A percentile compares a stretch with the other conserved stretches of the same genome.
Evolutionary conservation across 2,113 vertebrate genomes (phyloP).

Genomic region (Carollia perspicillata): DNA sequence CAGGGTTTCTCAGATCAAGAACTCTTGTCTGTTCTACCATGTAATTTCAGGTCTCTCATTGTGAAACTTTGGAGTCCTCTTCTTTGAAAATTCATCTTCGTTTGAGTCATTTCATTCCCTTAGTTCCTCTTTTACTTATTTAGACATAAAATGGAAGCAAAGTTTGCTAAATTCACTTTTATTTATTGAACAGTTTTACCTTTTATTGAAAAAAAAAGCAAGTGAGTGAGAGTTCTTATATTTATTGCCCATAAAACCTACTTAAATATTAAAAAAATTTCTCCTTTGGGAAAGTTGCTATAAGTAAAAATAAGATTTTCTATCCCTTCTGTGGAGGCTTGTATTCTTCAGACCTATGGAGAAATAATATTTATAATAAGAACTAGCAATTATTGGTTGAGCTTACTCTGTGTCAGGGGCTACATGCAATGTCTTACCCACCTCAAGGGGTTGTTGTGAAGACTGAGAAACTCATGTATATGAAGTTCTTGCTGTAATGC

Average conservation of each 20-base stretch:
- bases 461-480: not conserved
- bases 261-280: not conserved
- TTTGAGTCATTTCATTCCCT: not conserved
- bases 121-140: not conserved
- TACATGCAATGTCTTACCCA: not conserved
- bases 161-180: conserved; percentile 24
- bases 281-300: not conserved
- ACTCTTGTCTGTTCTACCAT: not conserved
- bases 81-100: not conserved
- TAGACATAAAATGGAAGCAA: conserved; percentile 14
- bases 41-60: not conserved
- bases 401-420: not conserved
- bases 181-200: not conserved
- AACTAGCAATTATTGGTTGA: not conserved
- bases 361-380: not conserved
- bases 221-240: not conserved
- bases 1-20: not conserved
- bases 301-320: not conserved
- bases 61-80: not conserved
- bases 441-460: not conserved
- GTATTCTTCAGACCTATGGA: not conserved
- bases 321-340: not conserved
- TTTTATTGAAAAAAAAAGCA: conserved; percentile 15
- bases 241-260: not conserved
- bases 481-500: not conserved